Base-by-base conservation (phyloP, 2,888 invertebrate species). In the Hypselothyrea guttata region DNA sequence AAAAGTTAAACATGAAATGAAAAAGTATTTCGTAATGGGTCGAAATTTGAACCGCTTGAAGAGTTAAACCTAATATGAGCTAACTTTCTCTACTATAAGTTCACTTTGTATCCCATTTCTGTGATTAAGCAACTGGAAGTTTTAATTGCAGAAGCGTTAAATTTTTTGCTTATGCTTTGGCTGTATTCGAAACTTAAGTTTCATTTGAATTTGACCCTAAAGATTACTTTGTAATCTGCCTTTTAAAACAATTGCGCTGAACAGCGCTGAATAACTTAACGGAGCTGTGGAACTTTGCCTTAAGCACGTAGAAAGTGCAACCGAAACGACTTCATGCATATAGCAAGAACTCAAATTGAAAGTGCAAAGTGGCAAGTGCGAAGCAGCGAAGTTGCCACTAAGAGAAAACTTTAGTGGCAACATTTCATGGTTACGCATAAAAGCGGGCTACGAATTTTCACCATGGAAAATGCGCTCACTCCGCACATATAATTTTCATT, bases 401-500 rank as follows among this genome's bases (percentile, higher is more conserved):
- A 65, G 77, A 56, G 46, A 54, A 62, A 73, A 75, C 62, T 73
- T 76, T 34, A 8, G 27, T 11, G 22, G 48, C 37, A 38, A 48
- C 38, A 45, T 78, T 65, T 47, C 45, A 64, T 48, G 47, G 40
- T 58, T 34, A 34, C 61, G 58, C 42, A 30, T 41, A 44, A 51
- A 57, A 59, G 58, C 51, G 48, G 51, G 59, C 57, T 64, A 60
- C 52, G 46, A 45, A 54, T 66, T 49, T 64, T 53, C 46, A 31
- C 48, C 38, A 22, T 47, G 46, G 38, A 51, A 76, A 79, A 61
- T 75, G 59, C 55, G 52, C 44, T 33, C 59, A 49, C 57, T 57
- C 57, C n/a, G n/a, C n/a, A n/a, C n/a, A n/a, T 60, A 58, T 63
- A 37, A 28, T 31, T 64, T 55, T 57, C 72, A 77, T 78, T 78